Percentiles rank a stretch among this genome's conserved stretches.
Evolutionary conservation across 2,888 invertebrate genomes (phyloP).

Genomic region (Tipula confusa): DNA sequence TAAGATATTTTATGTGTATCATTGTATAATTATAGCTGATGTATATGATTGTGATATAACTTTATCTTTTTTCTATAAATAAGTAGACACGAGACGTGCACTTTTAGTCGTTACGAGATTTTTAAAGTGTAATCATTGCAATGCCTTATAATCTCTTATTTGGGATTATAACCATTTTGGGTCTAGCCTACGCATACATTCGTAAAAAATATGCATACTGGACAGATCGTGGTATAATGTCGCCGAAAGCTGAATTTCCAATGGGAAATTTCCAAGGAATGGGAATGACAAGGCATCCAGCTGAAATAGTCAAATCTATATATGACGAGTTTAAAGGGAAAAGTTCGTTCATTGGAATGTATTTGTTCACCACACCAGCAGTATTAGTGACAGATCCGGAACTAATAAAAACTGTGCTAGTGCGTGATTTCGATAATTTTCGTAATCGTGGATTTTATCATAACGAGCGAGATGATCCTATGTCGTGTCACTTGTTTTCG

Average conservation of each 20-base stretch:
- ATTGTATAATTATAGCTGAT: no score
- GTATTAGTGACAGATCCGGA: slow-evolving; percentile 34
- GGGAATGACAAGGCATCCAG: neutral
- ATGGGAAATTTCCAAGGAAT: slow-evolving; percentile 6
- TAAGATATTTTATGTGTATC: no score
- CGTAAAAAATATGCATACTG: neutral
- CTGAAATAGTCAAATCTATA: neutral
- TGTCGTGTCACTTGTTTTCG: slow-evolving; percentile 38
- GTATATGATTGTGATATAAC: no score
- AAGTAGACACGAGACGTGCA: neutral
- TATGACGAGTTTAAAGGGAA: neutral
- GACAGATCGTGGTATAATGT: neutral
- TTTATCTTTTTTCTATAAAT: no score
- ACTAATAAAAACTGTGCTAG: slow-evolving; percentile 38
- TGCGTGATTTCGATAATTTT: slow-evolving; percentile 40
- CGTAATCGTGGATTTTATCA: slow-evolving; percentile 38
- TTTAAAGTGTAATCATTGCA: neutral
- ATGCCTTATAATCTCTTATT: neutral
- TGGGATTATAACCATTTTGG: neutral
- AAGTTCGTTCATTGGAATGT: neutral
- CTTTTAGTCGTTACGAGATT: neutral
- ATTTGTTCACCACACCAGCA: neutral
- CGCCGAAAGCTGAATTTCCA: neutral
- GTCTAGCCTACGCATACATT: neutral
- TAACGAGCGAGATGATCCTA: slow-evolving; percentile 39